A percentile compares a stretch with the other conserved stretches of the same genome.
These are phyloP conservation scores for Styela clava DNA, from an alignment of 23 tunicate genomes.

Conservation along the genomic window DNA sequence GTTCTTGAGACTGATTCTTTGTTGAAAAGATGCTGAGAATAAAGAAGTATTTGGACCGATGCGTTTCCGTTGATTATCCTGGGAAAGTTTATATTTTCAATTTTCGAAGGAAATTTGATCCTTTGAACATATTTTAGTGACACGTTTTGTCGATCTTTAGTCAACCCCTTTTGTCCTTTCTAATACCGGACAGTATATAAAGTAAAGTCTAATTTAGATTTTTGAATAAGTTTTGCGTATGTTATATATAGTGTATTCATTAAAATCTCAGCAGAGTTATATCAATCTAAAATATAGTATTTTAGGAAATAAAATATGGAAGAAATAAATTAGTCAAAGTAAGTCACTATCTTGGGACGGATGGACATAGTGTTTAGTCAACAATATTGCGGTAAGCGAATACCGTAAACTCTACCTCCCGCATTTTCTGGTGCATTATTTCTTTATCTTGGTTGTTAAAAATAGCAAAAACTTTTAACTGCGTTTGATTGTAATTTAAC, in stretches of 20 bases:
- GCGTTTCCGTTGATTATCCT: not conserved
- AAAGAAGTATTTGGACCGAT: too few species aligned
- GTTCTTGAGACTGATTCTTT: too few species aligned
- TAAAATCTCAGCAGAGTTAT: too few species aligned
- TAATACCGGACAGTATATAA: not conserved
- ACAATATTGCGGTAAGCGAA: not conserved
- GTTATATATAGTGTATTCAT: too few species aligned
- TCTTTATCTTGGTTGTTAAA: not conserved
- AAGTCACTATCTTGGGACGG: not conserved
- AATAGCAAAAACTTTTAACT: too few species aligned
- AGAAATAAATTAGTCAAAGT: not conserved
- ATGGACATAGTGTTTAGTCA: not conserved
- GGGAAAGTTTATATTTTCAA: not conserved
- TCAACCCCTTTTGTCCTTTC: not conserved
- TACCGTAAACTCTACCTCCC: not conserved
- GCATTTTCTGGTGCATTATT: not conserved
- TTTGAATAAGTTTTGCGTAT: not conserved
- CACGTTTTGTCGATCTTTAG: not conserved
- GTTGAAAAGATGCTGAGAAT: too few species aligned
- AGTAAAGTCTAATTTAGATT: not conserved
- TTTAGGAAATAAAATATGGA: not conserved
- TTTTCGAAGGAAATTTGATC: not conserved
- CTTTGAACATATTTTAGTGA: not conserved
- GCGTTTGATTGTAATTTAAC: too few species aligned
- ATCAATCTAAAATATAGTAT: not conserved